Base-by-base conservation (phyloP, 2,888 invertebrate species). In the Smittia sp. region DNA sequence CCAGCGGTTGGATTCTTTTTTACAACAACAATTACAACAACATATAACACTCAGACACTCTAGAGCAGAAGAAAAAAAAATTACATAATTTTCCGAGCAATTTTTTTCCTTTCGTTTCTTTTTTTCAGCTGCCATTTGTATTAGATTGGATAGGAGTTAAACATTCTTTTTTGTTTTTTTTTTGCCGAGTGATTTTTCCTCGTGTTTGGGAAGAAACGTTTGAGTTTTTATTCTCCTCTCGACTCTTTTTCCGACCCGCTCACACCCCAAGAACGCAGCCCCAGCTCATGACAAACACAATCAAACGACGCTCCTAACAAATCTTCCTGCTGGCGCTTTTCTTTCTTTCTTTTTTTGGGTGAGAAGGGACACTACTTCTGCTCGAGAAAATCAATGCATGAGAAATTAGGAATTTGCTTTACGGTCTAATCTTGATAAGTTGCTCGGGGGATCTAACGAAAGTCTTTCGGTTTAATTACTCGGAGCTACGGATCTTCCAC, bases 71-170 rank as follows among this genome's bases (percentile, higher is more conserved):
- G 65, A 73, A 46, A 46, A 72, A 72, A 73, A 73, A 73, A 73
- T 73, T 73, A 73, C 41, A 39, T 73, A 73, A 73, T 73, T 73
- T 73, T 62, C 72, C 39, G 62, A 69, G 69, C 69, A 69, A 67
- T 67, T 67, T 69, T 69, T 69, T 69, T 62, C 32, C 25, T 69
- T 58, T 69, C 69, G 25, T 69, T 69, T 69, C 38, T 73, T 73
- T 73, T 70, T 65, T 73, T 70, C 22, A 15, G 70, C 70, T 69
- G 73, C 73, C 73, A 73, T 73, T 73, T 73, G 65, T 73, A 52
- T 65, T 73, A 65, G 73, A 73, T 73, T 73, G 65, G 73, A 73
- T 73, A 73, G 73, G 73, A 73, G 73, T 73, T 73, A 65, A 73
- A 65, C 25, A 27, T 41, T 73, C 25, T 63, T 65, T 65, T 52